phyloP scores from a whole-genome alignment of 2,797 vertebrate genomes.

The Anolis apletophallus region DNA sequence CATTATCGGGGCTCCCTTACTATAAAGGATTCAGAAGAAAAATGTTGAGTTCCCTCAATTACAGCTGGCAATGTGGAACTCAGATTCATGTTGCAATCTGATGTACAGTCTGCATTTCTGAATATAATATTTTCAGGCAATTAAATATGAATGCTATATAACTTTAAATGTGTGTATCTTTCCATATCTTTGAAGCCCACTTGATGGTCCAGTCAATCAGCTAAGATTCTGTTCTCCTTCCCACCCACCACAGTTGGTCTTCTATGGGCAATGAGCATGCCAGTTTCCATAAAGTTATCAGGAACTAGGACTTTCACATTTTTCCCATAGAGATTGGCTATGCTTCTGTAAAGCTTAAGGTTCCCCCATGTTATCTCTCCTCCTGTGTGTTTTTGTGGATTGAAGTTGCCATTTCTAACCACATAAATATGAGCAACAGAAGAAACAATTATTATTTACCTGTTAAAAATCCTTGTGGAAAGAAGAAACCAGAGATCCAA shows the following conservation, averaged over 20 bases:
- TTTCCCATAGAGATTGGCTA: neutral
- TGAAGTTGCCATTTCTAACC: neutral
- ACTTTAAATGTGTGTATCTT: no score
- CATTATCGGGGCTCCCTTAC: no score
- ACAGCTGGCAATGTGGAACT: neutral
- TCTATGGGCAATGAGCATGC: neutral
- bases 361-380: neutral
- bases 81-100: neutral
- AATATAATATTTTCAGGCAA: neutral
- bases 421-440: neutral
- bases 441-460: slow-evolving; percentile 64
- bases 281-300: neutral
- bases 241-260: neutral
- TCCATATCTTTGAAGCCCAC: no score
- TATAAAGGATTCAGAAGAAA: neutral
- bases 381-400: neutral
- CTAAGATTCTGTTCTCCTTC: neutral
- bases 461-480: slow-evolving; percentile 87
- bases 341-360: neutral
- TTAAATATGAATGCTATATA: neutral
- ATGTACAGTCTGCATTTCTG: neutral
- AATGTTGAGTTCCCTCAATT: neutral
- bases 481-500: slow-evolving; percentile 87
- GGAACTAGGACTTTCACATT: neutral
- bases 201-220: neutral